Base-by-base conservation (phyloP, 2,797 vertebrate genomes). In the Acrossocheilus fasciatus region DNA sequence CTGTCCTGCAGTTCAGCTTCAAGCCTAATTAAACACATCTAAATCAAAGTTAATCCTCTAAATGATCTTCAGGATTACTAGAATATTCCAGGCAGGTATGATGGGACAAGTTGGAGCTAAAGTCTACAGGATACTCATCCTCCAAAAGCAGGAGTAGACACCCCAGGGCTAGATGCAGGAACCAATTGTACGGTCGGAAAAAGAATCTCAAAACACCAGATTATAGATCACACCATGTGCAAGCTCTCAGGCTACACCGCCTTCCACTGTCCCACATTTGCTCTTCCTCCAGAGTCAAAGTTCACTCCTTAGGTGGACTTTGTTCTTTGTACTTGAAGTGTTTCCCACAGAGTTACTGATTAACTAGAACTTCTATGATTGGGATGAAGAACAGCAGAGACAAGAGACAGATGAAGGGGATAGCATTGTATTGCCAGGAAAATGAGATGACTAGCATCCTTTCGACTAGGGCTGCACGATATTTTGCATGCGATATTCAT, bases 321-420 rank as follows among this genome's bases (percentile, higher is more conserved):
- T 66, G 20, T 36, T 7, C 47, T 34, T 85, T 34, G 47, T 8
- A 34, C 66, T 79, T 34, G 12, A 76, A 68, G 26, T 36, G n/a
- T 52, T 54, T 68, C 20, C 23, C 23, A 68, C 15, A 18, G n/a
- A 68, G 74, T 85, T 72, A 80, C 76, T 62, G 41, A 62, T 85
- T 85, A 45, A 47, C 76, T 17, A 41, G 50, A 41, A 30, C 6
- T 7, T 39, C 12, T 76, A 4, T 47, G 2, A 54, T 69, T 43
- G 23, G 2, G 34, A 69, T 5, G 11, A n/a, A 69, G 5, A 30
- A 50, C 23, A 59, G 8, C 23, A 36, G 20, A 77, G 30, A 66
- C 2, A 76, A 36, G 8, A 77, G 34, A 41, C 4, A 77, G 34
- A 45, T 34, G 64, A 43, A 17, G 41, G 3, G 10, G 6, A 34